Evolutionary conservation across 30 jellyfish, hydroid and myxozoan species (phyloP).

Genomic region (Chrysaora quinquecirrha): DNA sequence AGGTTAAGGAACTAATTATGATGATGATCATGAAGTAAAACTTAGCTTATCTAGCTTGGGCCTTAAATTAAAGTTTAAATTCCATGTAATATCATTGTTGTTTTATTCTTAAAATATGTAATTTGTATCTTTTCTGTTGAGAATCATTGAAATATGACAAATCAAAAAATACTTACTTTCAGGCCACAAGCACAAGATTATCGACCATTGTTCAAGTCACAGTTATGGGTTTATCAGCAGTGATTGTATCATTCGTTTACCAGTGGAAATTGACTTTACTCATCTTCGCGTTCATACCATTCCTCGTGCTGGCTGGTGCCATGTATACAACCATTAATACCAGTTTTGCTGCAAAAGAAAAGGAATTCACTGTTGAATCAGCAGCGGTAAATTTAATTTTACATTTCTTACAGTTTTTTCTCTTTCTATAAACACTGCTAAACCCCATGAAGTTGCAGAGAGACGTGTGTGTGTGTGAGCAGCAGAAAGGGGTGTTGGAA

Average conservation of each 20-base stretch:
- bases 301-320: slow-evolving; percentile 88
- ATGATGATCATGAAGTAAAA: no score
- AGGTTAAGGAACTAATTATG: no score
- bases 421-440: no score
- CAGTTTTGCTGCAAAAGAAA: slow-evolving; percentile 88
- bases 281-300: slow-evolving; percentile 83
- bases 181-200: slow-evolving; percentile 93
- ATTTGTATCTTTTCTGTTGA: no score
- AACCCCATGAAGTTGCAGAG: no score
- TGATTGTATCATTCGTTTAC: slow-evolving; percentile 76
- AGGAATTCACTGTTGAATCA: slow-evolving; percentile 59
- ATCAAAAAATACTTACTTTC: background rate
- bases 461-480: no score
- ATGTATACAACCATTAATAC: slow-evolving; percentile 82
- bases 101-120: no score
- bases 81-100: no score
- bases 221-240: slow-evolving; percentile 85
- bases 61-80: no score
- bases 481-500: no score
- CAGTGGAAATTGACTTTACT: slow-evolving; percentile 80
- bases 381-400: slow-evolving; percentile 69
- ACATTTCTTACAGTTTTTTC: background rate
- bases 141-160: background rate
- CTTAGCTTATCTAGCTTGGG: no score
- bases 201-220: slow-evolving; percentile 89